Base-by-base conservation (phyloP, 2,113 vertebrate genomes). In the Todiramphus chloris region DNA sequence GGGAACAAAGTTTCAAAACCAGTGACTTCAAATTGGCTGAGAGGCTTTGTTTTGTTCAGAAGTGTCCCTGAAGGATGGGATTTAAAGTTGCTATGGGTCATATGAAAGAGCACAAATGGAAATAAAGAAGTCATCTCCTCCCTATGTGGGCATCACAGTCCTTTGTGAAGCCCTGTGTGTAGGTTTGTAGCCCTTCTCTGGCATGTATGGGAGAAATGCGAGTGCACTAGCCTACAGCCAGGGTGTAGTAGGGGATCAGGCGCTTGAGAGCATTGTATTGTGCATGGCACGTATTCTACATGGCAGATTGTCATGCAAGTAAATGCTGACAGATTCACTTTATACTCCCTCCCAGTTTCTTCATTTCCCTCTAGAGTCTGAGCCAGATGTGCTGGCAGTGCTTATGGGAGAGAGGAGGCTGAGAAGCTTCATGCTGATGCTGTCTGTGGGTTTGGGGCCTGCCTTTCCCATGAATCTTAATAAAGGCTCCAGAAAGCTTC, bases 381-480 rank as follows among this genome's bases (percentile, higher is more conserved):
- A 94, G 91, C 87, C 96, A 97, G 96, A 97, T 97, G 95, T 95
- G 87, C 81, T 97, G 91, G 90, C 89, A 89, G 86, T 43, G 62
- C 81, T 95, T 41, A 55, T 91, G 91, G 94, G 92, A 92, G 89
- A 91, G 86, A 83, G 63, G 53, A 89, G 81, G 67, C 63, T 0
- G 50, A 74, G 82, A 91, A 77, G 62, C 83, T 89, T 95, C 90
- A 68, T 11, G 87, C 58, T 92, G 92, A 31, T 95, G 83, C 83
- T 90, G 35, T 91, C 90, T 96, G 90, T 92, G 87, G 69, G 58
- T 93, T 94, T 94, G 78, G 70, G 91, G 91, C 62, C 89, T 82
- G 80, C 50, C 89, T 96, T 91, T 84, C 37, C 74, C 72, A 94
- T 94, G 81, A 96, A 95, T 92, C 87, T 95, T 94, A 94, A 93